Conservation (phyloP, 2,797 vertebrate genomes). For the Xenopus petersii region DNA sequence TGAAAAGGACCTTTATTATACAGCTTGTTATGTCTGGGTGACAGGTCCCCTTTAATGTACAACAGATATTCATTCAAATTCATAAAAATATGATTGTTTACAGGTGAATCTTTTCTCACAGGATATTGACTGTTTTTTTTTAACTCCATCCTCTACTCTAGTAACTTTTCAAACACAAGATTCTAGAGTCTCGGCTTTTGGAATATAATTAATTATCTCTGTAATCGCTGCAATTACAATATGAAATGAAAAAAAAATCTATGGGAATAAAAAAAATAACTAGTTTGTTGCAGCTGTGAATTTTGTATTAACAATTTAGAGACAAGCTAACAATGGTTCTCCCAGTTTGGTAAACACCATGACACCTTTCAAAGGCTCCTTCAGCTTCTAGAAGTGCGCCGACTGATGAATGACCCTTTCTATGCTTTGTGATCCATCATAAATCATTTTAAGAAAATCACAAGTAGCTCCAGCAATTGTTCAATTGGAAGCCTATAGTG, state of each 20-base stretch:
- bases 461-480: slow-evolving; percentile 49
- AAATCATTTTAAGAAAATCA: slow-evolving; percentile 66
- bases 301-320: neutral
- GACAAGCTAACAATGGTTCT: neutral
- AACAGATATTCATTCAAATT: no score
- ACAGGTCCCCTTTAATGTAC: no score
- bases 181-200: no score
- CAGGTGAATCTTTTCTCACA: no score
- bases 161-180: no score
- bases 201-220: slow-evolving; percentile 3
- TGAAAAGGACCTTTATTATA: no score
- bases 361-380: neutral
- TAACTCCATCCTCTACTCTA: no score
- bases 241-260: neutral
- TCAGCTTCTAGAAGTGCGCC: slow-evolving; percentile 1
- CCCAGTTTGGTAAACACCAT: slow-evolving; percentile 16
- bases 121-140: no score
- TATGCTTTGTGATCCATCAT: slow-evolving; percentile 62
- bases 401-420: slow-evolving; percentile 63
- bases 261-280: neutral
- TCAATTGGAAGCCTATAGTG: no score
- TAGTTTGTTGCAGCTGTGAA: neutral
- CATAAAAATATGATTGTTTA: no score
- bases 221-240: neutral
- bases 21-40: no score